Base-by-base conservation (phyloP, 2,888 invertebrate species). In the Danaus chrysippus region DNA sequence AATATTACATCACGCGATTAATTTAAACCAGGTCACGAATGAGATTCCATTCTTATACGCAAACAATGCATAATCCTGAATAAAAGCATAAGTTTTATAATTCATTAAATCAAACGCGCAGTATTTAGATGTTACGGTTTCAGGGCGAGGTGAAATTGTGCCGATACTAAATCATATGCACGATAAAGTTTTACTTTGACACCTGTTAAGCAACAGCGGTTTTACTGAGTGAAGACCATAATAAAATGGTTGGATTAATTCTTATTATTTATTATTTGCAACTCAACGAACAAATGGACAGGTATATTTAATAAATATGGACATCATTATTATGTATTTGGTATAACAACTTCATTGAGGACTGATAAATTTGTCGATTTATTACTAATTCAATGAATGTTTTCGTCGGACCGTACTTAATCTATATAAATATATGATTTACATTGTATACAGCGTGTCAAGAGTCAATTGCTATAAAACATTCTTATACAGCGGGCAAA, bases 321-420 rank as follows among this genome's bases (percentile, higher is more conserved):
- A 69, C 66, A 71, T 71, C 59, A 76, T 77, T 71, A 78, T 76
- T 78, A 79, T 79, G 77, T 75, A 79, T 77, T 73, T 74, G 61
- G 69, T 62, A 61, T 66, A 68, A 68, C 67, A 53, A 64, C 66
- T 68, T 68, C 66, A 69, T 64, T 66, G 23, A 68, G 61, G 65
- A 64, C 65, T 19, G 42, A 58, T 34, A 55, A 43, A 56, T 43
- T 59, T 59, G 56, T 63, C 58, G 44, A 59, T 15, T 49, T 49
- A 17, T 2, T n/a, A 17, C 17, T 17, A 2, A 17, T 46, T 15
- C 10, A 46, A 1, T 13, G 9, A 46, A 46, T 46, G 46, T 46
- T 15, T 15, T 46, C 46, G 49, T 17, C 10, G 6, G 17, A 17
- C 17, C 17, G 17, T 17, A 17, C 1, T 17, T 17, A 17, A 49